Evolutionary conservation across 2,797 vertebrate species (phyloP).

Genomic region (Sphenodon punctatus): DNA sequence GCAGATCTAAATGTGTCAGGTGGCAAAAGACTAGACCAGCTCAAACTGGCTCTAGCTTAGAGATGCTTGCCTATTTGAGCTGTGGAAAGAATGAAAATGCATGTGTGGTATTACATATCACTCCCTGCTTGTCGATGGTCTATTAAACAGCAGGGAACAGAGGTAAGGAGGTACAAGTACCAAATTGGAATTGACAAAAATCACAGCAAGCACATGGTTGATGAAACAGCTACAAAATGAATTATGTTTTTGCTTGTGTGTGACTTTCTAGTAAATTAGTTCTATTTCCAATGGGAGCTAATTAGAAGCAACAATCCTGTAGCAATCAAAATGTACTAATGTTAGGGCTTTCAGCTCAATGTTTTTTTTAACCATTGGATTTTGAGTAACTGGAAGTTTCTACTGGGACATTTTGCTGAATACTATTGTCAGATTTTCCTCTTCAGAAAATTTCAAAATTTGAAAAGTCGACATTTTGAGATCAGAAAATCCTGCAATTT

Average conservation of each 20-base stretch:
- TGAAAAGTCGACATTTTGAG: no score
- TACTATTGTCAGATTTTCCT: no score
- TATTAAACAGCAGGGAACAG: not conserved
- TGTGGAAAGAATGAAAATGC: conserved; percentile 21
- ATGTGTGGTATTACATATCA: not conserved
- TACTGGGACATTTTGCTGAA: no score
- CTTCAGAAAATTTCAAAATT: no score
- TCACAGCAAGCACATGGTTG: accelerated
- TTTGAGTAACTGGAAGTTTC: no score
- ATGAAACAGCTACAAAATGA: accelerated
- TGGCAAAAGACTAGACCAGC: conserved; percentile 9
- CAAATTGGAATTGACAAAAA: not conserved
- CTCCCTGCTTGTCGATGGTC: not conserved
- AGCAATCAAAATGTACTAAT: accelerated
- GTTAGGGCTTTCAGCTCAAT: not conserved
- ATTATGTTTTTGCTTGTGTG: accelerated
- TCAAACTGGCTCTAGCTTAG: not conserved
- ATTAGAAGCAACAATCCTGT: not conserved
- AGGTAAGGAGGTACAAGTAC: not conserved
- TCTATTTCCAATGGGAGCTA: accelerated
- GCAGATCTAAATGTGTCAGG: conserved; percentile 42
- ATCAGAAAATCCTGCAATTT: no score
- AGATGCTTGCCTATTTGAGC: conserved; percentile 18
- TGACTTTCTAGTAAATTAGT: not conserved
- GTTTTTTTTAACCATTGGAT: not conserved